A percentile compares a stretch with the other conserved stretches of the same genome.
Evolutionary conservation across 2,888 invertebrate species (phyloP).

Genomic region (Biston stratarius): DNA sequence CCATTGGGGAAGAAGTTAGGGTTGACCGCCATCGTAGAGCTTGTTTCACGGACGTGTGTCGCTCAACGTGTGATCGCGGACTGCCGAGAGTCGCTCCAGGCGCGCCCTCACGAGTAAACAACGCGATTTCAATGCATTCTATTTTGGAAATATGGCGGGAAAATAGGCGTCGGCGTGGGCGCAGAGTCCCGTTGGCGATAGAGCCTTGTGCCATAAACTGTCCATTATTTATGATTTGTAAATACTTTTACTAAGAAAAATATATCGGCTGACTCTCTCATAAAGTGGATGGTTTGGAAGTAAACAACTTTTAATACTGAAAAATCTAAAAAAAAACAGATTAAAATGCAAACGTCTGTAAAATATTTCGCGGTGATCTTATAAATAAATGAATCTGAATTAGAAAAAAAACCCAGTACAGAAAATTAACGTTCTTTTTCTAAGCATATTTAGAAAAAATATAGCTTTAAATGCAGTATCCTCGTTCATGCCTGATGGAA

Average conservation of each 20-base stretch:
- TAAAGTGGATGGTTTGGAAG: not conserved
- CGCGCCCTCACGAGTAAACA: constrained; percentile 79
- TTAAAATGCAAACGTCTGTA: too few species aligned
- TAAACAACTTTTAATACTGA: constrained; percentile 3
- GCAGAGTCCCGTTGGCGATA: constrained; percentile 61
- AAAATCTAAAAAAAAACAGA: too few species aligned
- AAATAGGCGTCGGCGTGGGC: constrained; percentile 77
- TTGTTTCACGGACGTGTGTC: constrained; percentile 72
- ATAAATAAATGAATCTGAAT: too few species aligned
- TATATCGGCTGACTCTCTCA: constrained; percentile 11
- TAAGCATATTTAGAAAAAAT: too few species aligned
- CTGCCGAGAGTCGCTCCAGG: constrained; percentile 72
- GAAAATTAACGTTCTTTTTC: too few species aligned
- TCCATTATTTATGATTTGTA: constrained; percentile 53
- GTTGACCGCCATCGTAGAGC: constrained; percentile 77
- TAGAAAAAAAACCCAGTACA: too few species aligned
- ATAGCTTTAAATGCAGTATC: too few species aligned
- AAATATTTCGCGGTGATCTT: too few species aligned
- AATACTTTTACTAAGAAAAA: constrained; percentile 30
- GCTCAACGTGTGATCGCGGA: constrained; percentile 75
- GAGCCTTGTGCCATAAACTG: constrained; percentile 67
- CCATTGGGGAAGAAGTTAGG: constrained; percentile 84
- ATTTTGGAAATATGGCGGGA: constrained; percentile 84
- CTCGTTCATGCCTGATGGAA: too few species aligned
- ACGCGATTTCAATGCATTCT: constrained; percentile 83